Evolutionary conservation across 2,797 vertebrate species (phyloP).

Genomic region (Bryconaethiops microstoma): DNA sequence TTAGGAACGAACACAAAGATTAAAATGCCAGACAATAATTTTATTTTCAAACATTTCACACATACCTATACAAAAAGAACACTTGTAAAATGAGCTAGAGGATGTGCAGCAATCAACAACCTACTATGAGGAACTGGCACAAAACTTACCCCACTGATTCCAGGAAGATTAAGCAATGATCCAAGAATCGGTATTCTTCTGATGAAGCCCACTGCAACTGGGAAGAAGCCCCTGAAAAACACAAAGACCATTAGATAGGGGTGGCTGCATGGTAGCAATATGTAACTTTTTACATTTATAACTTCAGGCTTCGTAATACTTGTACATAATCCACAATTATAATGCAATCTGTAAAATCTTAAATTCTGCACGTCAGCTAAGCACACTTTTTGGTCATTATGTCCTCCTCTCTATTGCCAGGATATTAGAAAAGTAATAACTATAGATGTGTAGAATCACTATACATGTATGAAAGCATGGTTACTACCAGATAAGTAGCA

Average conservation of each 20-base stretch:
- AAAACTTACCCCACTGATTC: constrained; percentile 92
- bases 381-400: neutral
- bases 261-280: neutral
- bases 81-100: neutral
- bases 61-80: neutral
- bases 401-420: neutral
- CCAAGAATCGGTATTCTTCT: constrained; percentile 95
- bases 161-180: constrained; percentile 93
- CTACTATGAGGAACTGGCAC: neutral
- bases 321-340: neutral
- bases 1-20: neutral
- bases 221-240: constrained; percentile 91
- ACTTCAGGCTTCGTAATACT: neutral
- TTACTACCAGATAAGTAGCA: too few relatives aligned
- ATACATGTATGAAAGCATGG: neutral
- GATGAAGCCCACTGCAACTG: constrained; percentile 94
- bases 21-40: too few relatives aligned
- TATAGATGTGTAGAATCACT: neutral
- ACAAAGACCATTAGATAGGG: neutral
- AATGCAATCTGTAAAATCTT: too few relatives aligned
- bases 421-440: neutral
- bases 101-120: neutral
- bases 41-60: too few relatives aligned
- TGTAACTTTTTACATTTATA: too few relatives aligned
- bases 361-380: too few relatives aligned